Conservation (phyloP, 2,888 invertebrate species). For the Molorchus minor region DNA sequence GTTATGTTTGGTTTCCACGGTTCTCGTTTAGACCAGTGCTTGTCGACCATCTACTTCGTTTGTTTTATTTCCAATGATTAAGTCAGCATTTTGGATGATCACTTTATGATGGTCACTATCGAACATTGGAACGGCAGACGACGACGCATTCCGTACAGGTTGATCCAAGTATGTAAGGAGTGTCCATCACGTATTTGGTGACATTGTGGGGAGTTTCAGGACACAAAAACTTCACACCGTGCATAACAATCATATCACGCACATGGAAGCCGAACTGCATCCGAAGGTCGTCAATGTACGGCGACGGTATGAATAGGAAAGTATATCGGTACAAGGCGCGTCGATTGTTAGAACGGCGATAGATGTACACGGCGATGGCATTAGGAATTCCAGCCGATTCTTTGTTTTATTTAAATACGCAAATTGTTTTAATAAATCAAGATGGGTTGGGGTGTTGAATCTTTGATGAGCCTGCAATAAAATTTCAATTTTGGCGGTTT, state of each 20-base stretch:
- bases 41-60: too few relatives aligned
- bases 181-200: constrained; percentile 63
- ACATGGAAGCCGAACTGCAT: constrained; percentile 50
- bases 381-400: constrained; percentile 9
- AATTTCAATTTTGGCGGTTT: too few relatives aligned
- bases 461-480: background rate
- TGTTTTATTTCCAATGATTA: too few relatives aligned
- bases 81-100: too few relatives aligned
- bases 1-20: too few relatives aligned
- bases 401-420: constrained; percentile 13
- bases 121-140: constrained; percentile 29
- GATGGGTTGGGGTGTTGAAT: background rate
- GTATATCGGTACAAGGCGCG: background rate
- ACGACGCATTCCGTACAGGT: constrained; percentile 47
- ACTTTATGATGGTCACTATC: too few relatives aligned
- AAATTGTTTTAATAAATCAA: constrained; percentile 2
- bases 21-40: too few relatives aligned
- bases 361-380: background rate
- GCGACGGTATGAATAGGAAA: constrained; percentile 18
- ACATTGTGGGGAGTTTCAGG: constrained; percentile 62
- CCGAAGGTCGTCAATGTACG: constrained; percentile 48
- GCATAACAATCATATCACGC: constrained; percentile 59
- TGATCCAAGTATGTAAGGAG: constrained; percentile 59
- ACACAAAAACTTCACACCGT: constrained; percentile 55
- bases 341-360: constrained; percentile 1